Conservation (phyloP, 2,113 vertebrate species). For the Pithys albifrons region DNA sequence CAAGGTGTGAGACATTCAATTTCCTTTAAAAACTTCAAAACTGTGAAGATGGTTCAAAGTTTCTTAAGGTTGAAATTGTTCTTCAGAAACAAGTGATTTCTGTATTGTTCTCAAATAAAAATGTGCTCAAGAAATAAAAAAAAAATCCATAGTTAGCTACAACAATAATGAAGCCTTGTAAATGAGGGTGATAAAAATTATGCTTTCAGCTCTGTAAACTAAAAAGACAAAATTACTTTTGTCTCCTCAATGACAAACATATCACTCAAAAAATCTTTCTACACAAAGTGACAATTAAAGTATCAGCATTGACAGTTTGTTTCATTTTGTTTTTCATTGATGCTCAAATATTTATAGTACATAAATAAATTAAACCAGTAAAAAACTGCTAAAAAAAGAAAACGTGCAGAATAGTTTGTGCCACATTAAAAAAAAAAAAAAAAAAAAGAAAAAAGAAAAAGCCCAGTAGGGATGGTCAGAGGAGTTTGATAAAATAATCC, state of each 20-base stretch:
- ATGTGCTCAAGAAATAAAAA: background rate
- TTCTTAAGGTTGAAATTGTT: background rate
- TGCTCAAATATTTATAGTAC: background rate
- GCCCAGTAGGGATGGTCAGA: rapidly evolving
- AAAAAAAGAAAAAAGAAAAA: background rate
- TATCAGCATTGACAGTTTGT: background rate
- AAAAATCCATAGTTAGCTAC: background rate
- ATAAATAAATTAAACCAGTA: background rate
- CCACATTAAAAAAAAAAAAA: background rate
- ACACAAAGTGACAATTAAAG: background rate
- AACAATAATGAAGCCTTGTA: background rate
- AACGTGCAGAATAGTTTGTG: background rate
- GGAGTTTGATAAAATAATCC: background rate
- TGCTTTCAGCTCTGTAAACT: background rate
- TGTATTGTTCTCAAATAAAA: background rate
- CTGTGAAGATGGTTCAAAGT: background rate
- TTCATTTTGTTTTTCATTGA: background rate
- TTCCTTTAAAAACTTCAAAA: background rate
- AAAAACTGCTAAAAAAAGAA: background rate
- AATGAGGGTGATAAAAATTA: background rate
- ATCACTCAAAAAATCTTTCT: background rate
- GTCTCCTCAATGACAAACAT: background rate
- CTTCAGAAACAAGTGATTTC: background rate
- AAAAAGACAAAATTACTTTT: background rate
- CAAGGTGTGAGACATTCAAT: background rate